These are phyloP conservation scores for Thereva unica DNA, from an alignment of 2,888 invertebrate genomes.

Conservation along the genomic window DNA sequence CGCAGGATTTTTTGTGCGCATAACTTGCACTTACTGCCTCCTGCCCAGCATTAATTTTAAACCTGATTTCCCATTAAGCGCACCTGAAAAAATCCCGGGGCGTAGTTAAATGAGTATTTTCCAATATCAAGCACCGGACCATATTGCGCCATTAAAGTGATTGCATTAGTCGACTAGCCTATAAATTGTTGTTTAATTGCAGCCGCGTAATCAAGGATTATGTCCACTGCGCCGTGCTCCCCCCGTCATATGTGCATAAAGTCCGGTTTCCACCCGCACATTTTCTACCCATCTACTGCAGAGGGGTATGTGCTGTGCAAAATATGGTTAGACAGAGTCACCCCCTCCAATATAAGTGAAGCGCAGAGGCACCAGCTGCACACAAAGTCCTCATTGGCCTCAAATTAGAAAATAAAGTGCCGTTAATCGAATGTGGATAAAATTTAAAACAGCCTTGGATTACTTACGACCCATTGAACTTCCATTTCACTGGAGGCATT, in stretches of 20 bases:
- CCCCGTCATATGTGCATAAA: no score
- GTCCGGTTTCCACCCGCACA: no score
- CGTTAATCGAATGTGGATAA: slow-evolving; percentile 30
- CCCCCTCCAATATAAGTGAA: no score
- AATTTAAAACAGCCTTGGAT: slow-evolving; percentile 30
- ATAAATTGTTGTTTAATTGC: slow-evolving; percentile 41
- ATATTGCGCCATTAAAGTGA: slow-evolving; percentile 36
- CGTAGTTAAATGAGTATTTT: slow-evolving; percentile 24
- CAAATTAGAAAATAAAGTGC: slow-evolving; percentile 31
- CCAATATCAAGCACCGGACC: slow-evolving; percentile 29
- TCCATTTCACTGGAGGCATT: not conserved
- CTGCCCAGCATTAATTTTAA: not conserved
- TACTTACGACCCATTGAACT: slow-evolving; percentile 25
- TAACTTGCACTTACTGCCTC: slow-evolving; percentile 16
- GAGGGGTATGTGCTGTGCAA: not conserved
- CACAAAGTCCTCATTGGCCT: slow-evolving; percentile 19
- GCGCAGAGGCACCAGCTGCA: not conserved
- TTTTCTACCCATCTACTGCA: not conserved
- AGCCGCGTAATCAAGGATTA: slow-evolving; percentile 33
- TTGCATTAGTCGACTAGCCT: slow-evolving; percentile 39
- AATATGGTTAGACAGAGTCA: no score
- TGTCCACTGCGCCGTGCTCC: no score
- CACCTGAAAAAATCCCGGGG: slow-evolving; percentile 11
- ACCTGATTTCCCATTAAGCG: not conserved
- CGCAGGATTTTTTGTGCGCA: not conserved